Evolutionary conservation across 1,140 invertebrate species (phyloP), one percentile per base, ranked within the genome.

Genomic region (Drosophila yakuba): DNA sequence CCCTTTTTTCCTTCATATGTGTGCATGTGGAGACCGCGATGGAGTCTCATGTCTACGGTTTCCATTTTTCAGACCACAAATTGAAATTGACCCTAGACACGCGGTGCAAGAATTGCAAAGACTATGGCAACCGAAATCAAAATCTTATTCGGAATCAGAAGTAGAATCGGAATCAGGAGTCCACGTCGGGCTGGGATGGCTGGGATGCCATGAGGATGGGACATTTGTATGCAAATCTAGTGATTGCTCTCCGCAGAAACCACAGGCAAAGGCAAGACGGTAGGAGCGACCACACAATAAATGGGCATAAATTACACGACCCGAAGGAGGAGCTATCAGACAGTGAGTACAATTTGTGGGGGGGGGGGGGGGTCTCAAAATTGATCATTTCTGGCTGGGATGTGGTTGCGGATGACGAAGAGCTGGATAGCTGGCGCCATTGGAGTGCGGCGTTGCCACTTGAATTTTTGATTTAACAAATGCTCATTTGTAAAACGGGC

Each of bases 381-480:
- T 78, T 78, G 76, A 80, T 80, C 52, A 80, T 80, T 78, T 74
- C 68, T 67, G 25, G 23, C n/a, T 17, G 66, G 66, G 50, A 72
- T 73, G 52, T 54, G 58, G 38, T 12, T 28, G 32, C 8, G 35
- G 63, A 58, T 51, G 20, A 38, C 14, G 62, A 20, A 36, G 50
- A 52, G 50, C 50, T 50, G 48, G 28, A 15, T 32, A 10, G 55
- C 61, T 68, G 83, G 83, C 83, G 83, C 83, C 83, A 68, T 54
- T 28, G 74, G 60, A 88, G 83, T 88, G 83, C 83, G 80, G 83
- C 83, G 68, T 88, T 88, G 83, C 83, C 83, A 88, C 83, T 88
- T 88, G 83, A 88, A 88, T 88, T 89, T 89, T 89, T 88, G 83
- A 88, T 88, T 88, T 83, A 88, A 88, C 83, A 88, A 88, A 86